Base-by-base conservation (phyloP, 2,888 invertebrate species). In the Caenorhabditis auriculariae region DNA sequence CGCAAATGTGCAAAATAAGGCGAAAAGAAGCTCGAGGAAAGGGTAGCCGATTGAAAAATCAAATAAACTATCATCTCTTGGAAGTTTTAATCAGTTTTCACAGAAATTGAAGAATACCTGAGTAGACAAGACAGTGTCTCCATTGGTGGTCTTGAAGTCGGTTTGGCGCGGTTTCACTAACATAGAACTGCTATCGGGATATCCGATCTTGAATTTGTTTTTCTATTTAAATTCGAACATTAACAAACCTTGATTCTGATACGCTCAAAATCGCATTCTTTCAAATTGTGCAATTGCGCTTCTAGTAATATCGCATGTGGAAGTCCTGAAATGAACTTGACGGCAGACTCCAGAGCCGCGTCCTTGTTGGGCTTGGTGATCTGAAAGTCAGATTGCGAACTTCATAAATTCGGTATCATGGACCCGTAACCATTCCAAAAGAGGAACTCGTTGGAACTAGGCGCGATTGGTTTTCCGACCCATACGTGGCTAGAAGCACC, bases 261-360 rank as follows among this genome's bases (percentile, higher is more conserved):
- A 5, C 54, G 39, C 7, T 48, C 43, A 17, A 62, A 15, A 45
- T 78, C 77, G 2, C 53, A 54, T 17, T 56, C 41, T 9, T 24
- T 45, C 44, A 78, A 56, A 52, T 77, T 70, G 42, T 61, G 61
- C 27, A 78, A 51, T 17, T 63, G 45, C 27, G 68, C 68, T 12
- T 55, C 61, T 15, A 78, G 21, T 6, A 58, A 45, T 15, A 77
- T 57, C 12, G 70, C 72, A 23, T 72, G 73, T 15, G 78, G 78
- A 38, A 79, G 60, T 19, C 70, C 73, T 12, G 76, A 66, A 23
- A 69, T 67, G 53, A 78, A 78, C 44, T 62, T 50, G 26, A 70
- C 44, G 9, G 62, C 51, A 7, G 56, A 54, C 23, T 77, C 77
- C 9, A 66, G 45, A 5, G 66, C 66, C 4, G 64, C 45, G 19